phyloP scores from a whole-genome alignment of 2,113 vertebrate species.

The Melanerpes aurifrons region DNA sequence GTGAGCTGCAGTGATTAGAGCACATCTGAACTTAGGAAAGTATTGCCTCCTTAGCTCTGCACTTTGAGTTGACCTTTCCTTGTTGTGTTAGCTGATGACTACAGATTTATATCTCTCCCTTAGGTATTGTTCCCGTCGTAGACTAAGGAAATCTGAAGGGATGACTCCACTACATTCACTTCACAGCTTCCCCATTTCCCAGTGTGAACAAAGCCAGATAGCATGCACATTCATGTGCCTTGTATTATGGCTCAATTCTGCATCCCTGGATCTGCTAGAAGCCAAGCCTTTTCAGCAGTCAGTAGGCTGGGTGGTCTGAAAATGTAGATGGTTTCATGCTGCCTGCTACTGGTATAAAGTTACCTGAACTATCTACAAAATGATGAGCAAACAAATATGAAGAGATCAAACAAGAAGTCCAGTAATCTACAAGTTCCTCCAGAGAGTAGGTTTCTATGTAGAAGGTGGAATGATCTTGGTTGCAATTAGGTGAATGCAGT shows the following conservation, averaged over 20 bases:
- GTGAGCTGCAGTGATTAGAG: background rate
- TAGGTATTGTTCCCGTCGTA: background rate
- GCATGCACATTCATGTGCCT: background rate
- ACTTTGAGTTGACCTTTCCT: background rate
- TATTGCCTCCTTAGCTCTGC: background rate
- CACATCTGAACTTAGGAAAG: background rate
- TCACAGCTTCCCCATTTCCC: background rate
- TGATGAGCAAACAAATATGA: background rate
- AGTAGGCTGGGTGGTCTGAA: background rate
- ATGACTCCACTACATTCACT: background rate
- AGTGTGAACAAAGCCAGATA: background rate
- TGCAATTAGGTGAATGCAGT: background rate
- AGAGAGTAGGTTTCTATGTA: background rate
- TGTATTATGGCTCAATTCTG: background rate
- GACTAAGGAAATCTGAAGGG: background rate
- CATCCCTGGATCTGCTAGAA: background rate
- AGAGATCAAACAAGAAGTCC: background rate
- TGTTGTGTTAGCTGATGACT: background rate
- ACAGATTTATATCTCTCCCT: background rate
- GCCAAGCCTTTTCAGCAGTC: background rate
- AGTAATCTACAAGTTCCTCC: background rate
- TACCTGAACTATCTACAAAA: background rate
- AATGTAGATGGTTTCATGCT: background rate
- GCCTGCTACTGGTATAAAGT: background rate
- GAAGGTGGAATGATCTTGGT: background rate